Conservation (phyloP, 2,888 invertebrate genomes). For the Auanema freiburgensis region DNA sequence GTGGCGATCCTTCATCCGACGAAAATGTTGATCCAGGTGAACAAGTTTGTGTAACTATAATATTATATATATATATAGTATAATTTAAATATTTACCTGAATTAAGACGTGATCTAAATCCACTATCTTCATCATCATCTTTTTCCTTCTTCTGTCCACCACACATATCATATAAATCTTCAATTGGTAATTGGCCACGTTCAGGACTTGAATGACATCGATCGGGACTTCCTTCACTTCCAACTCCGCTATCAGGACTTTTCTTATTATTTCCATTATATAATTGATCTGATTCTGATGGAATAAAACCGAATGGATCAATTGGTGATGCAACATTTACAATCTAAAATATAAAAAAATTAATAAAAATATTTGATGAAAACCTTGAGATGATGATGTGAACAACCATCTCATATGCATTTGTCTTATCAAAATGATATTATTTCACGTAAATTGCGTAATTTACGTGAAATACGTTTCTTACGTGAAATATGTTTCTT, state of each 20-base stretch:
- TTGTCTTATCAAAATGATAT: no score
- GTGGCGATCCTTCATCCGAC: conserved; percentile 37
- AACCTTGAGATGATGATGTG: neutral
- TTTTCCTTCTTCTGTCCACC: conserved; percentile 32
- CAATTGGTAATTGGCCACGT: conserved; percentile 13
- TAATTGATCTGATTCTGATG: conserved; percentile 33
- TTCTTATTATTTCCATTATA: conserved; percentile 17
- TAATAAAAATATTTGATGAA: neutral
- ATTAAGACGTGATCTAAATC: conserved; percentile 51
- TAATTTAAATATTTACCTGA: conserved; percentile 15
- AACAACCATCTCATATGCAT: no score
- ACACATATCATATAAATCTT: conserved; percentile 17
- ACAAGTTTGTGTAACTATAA: conserved; percentile 42
- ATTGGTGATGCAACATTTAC: conserved; percentile 38
- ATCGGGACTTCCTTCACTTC: conserved; percentile 37
- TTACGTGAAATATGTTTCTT: no score
- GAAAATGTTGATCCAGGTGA: conserved; percentile 45
- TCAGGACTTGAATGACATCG: conserved; percentile 32
- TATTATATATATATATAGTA: neutral
- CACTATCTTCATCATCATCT: conserved; percentile 58
- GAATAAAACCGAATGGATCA: conserved; percentile 47
- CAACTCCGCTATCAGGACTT: conserved; percentile 40
- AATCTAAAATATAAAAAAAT: conserved; percentile 29
- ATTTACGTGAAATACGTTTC: no score
- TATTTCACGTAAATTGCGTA: neutral